These are phyloP conservation scores for Dermolepida albohirtum DNA, from an alignment of 2,888 invertebrate species.

Conservation along the genomic window DNA sequence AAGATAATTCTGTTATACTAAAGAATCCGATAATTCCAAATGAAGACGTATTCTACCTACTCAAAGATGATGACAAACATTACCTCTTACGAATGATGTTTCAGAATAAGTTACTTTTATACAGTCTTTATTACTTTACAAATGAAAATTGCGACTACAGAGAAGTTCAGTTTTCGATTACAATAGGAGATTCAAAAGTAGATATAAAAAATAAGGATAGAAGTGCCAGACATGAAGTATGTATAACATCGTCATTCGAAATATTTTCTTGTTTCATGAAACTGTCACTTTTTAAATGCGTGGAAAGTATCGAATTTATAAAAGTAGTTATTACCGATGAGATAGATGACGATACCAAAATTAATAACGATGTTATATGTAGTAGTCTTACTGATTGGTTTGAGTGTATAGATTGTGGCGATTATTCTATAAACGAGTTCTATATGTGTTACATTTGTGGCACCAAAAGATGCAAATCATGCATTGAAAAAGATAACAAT, in stretches of 20 bases:
- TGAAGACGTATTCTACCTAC: not conserved
- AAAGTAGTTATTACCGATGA: too few species aligned
- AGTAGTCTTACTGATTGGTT: not conserved
- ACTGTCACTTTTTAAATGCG: too few species aligned
- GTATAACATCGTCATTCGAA: too few species aligned
- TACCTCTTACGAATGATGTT: constrained; percentile 6
- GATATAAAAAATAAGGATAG: too few species aligned
- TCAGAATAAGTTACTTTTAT: not conserved
- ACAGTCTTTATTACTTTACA: constrained; percentile 5
- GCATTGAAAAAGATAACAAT: not conserved
- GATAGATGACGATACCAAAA: too few species aligned
- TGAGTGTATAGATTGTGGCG: constrained; percentile 4
- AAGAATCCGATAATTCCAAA: not conserved
- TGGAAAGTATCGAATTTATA: too few species aligned
- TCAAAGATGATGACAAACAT: not conserved
- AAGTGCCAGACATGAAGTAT: too few species aligned
- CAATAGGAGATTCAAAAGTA: too few species aligned
- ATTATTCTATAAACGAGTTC: not conserved
- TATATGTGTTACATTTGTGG: not conserved
- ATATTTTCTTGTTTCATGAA: too few species aligned
- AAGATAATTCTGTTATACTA: not conserved
- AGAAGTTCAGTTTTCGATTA: too few species aligned
- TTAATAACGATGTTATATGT: too few species aligned
- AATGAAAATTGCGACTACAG: not conserved
- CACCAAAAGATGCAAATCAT: not conserved